Percentiles rank a stretch among this genome's conserved stretches.
phyloP scores from a whole-genome alignment of 2,888 invertebrate genomes.

The Chloroclystis v-ata region DNA sequence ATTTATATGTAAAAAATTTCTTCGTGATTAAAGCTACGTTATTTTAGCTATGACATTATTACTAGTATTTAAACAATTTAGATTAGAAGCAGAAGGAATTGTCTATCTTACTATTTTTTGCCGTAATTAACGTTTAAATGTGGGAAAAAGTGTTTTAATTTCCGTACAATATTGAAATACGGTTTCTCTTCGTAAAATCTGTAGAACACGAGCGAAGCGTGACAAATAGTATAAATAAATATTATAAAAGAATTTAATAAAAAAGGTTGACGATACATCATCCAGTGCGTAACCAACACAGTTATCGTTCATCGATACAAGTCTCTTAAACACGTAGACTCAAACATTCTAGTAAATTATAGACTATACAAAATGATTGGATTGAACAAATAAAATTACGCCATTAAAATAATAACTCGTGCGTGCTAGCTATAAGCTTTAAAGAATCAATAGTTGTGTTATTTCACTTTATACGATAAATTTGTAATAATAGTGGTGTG shows the following conservation, averaged over 20 bases:
- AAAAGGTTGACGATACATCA: background rate
- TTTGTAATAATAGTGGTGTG: background rate
- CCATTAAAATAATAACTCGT: conserved; percentile 34
- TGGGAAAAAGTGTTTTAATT: too few relatives aligned
- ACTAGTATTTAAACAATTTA: too few relatives aligned
- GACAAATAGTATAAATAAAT: too few relatives aligned
- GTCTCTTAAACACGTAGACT: conserved; percentile 8
- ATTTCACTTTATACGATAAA: conserved; percentile 2
- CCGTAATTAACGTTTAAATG: too few relatives aligned
- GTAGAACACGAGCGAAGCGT: too few relatives aligned
- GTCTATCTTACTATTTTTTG: too few relatives aligned
- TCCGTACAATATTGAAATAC: too few relatives aligned
- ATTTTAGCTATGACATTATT: too few relatives aligned
- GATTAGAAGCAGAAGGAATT: too few relatives aligned
- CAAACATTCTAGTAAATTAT: conserved; percentile 33
- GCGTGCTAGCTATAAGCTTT: conserved; percentile 26
- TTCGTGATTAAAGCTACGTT: too few relatives aligned
- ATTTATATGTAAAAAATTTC: conserved; percentile 4
- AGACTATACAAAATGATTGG: conserved; percentile 29
- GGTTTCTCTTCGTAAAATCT: too few relatives aligned
- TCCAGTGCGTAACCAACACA: conserved; percentile 12
- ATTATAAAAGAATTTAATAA: too few relatives aligned
- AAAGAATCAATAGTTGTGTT: conserved; percentile 26
- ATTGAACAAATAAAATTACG: conserved; percentile 40
- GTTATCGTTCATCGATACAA: conserved; percentile 14